Evolutionary conservation across 1,140 invertebrate species (phyloP), one percentile per base, ranked within the genome.

Genomic region (Ceratosolen fusciceps): DNA sequence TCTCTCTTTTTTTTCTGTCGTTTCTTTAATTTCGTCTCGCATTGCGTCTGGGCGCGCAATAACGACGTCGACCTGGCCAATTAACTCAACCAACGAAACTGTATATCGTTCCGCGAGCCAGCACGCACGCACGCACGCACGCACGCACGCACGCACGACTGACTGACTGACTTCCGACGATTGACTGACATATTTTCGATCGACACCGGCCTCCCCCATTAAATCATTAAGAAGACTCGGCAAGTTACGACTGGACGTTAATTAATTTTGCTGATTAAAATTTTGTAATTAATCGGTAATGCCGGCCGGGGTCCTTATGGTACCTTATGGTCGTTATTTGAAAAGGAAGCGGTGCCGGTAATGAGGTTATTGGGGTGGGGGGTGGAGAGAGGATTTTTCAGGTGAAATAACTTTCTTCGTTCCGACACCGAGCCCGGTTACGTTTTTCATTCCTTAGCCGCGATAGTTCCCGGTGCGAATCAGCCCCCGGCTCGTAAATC

Each of bases 401-500:
- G 21, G 60, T 37, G 34, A 65, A 65, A 65, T 65, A 37, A 65
- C 60, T 65, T 65, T 37, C 60, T n/a, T 65, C 3, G 31, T 8
- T 8, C 7, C 21, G 34, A 12, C n/a, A 65, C 37, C 60, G 2
- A 56, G 54, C 1, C 7, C 10, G 3, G 54, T 24, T 26, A 3
- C 49, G 19, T 52, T 3, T 52, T 14, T 21, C 43, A 16, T 16
- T 14, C 39, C 39, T 5, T 43, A 43, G 39, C 39, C 12, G 12
- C 39, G 39, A 7, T 43, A 12, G 5, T 12, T 7, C 12, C 12
- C 39, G 39, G 12, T 43, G n/a, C n/a, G n/a, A n/a, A n/a, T n/a
- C n/a, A n/a, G n/a, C n/a, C n/a, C n/a, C n/a, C n/a, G n/a, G n/a
- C n/a, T n/a, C n/a, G n/a, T n/a, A n/a, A n/a, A n/a, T n/a, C n/a